Evolutionary conservation across 2,888 invertebrate species (phyloP).

Genomic region (Zaprionus obscuricornis): DNA sequence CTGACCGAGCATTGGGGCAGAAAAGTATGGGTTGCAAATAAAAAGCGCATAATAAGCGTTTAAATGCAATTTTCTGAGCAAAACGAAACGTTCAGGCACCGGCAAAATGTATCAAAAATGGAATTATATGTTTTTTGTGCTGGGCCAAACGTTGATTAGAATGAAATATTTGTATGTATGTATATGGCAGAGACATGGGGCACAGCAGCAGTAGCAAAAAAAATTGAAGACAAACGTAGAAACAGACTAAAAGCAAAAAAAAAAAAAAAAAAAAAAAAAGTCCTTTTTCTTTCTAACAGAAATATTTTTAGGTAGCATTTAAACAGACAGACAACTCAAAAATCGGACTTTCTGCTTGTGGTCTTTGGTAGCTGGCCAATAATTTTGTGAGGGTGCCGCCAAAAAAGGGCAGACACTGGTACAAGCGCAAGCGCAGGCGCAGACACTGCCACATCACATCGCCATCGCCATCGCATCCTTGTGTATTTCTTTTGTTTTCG

Average conservation of each 20-base stretch:
- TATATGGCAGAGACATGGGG: conserved; percentile 1
- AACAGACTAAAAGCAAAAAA: no score
- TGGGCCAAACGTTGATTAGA: conserved; percentile 73
- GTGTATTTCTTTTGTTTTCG: conserved; percentile 60
- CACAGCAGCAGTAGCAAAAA: conserved; percentile 16
- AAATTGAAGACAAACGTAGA: no score
- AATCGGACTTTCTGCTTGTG: conserved; percentile 49
- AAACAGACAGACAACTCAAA: conserved; percentile 66
- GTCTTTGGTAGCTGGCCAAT: conserved; percentile 67
- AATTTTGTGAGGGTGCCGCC: conserved; percentile 82
- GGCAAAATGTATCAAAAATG: conserved; percentile 70
- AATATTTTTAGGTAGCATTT: conserved; percentile 77
- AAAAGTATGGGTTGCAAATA: conserved; percentile 76
- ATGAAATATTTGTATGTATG: conserved; percentile 61
- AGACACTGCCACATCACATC: conserved; percentile 1
- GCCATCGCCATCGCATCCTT: conserved; percentile 38
- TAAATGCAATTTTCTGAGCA: conserved; percentile 80
- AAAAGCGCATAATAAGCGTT: conserved; percentile 82
- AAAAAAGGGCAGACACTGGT: no score
- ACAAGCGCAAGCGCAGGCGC: conserved; percentile 56
- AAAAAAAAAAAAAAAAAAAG: conserved; percentile 43
- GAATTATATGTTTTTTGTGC: conserved; percentile 78
- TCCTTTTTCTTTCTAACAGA: conserved; percentile 65
- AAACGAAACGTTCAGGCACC: conserved; percentile 61
- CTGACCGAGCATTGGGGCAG: conserved; percentile 57